Evolutionary conservation across 2,888 invertebrate species (phyloP).

Genomic region (Orchesellides sinensis): DNA sequence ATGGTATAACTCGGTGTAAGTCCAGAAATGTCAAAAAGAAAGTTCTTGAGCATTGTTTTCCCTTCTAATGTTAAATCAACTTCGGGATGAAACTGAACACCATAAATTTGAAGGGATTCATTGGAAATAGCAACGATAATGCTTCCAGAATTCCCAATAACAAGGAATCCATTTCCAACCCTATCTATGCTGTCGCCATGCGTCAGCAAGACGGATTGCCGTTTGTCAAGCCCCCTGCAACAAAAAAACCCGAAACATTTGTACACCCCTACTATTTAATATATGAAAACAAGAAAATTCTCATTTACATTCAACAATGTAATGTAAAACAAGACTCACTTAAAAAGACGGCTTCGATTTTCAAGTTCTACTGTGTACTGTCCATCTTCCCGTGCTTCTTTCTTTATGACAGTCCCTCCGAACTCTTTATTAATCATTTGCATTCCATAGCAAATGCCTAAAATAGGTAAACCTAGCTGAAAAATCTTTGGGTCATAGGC

Average conservation of each 20-base stretch:
- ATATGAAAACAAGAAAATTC: not conserved
- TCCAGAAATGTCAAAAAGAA: conserved; percentile 93
- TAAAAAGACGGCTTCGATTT: conserved; percentile 92
- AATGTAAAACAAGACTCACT: too few relatives aligned
- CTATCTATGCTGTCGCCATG: conserved; percentile 98
- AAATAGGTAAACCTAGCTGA: conserved; percentile 91
- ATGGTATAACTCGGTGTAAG: conserved; percentile 93
- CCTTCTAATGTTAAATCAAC: conserved; percentile 96
- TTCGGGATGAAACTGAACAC: conserved; percentile 99
- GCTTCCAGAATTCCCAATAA: conserved; percentile 87
- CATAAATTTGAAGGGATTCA: conserved; percentile 93
- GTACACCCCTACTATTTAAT: too few relatives aligned
- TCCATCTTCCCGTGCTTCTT: conserved; percentile 95
- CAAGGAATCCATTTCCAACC: conserved; percentile 91
- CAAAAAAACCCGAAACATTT: not conserved
- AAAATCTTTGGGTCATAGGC: conserved; percentile 97
- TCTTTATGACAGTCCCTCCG: conserved; percentile 92
- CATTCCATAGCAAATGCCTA: conserved; percentile 99
- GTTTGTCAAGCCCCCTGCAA: conserved; percentile 89
- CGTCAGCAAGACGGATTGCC: conserved; percentile 94
- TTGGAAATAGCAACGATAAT: conserved; percentile 93
- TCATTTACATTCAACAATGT: not conserved
- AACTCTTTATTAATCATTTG: conserved; percentile 99
- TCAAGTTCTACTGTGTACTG: conserved; percentile 94
- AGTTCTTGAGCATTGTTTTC: conserved; percentile 94